Conservation (phyloP, 2,797 vertebrate genomes). For the Lateolabrax maculatus region DNA sequence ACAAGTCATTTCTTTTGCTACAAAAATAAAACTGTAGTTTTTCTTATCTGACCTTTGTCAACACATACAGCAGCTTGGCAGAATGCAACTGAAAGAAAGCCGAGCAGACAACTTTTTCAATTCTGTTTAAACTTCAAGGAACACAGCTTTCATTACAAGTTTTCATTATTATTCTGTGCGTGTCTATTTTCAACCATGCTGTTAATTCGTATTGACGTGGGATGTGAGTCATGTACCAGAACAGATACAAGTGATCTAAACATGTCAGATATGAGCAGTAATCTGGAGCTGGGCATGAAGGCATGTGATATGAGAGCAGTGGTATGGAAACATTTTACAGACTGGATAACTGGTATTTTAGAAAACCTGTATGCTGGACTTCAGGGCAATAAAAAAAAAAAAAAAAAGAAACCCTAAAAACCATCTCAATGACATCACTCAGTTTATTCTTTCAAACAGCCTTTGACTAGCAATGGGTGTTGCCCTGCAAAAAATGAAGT, state of each 20-base stretch:
- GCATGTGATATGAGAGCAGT: not conserved
- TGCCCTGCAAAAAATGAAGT: constrained; percentile 16
- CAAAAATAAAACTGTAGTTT: not conserved
- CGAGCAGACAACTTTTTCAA: no score
- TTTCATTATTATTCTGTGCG: not conserved
- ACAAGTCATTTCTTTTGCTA: no score
- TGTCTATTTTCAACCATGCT: not conserved
- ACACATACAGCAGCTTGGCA: not conserved
- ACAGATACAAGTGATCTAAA: not conserved
- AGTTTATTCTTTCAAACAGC: constrained; percentile 19
- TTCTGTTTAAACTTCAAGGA: not conserved
- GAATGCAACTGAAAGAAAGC: not conserved
- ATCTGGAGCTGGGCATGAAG: not conserved
- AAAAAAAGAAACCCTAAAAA: constrained; percentile 24
- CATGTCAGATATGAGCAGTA: not conserved
- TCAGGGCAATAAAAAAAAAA: no score
- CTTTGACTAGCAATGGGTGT: constrained; percentile 14
- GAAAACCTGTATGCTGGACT: not conserved
- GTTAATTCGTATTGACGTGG: not conserved
- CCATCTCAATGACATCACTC: constrained; percentile 16
- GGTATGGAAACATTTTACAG: constrained; percentile 2
- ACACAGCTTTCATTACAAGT: not conserved
- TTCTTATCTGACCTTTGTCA: not conserved
- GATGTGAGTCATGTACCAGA: not conserved
- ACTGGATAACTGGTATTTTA: not conserved